Percentiles rank a stretch among this genome's conserved stretches.
Evolutionary conservation across 2,113 vertebrate genomes (phyloP).

Genomic region (Mustela lutreola): DNA sequence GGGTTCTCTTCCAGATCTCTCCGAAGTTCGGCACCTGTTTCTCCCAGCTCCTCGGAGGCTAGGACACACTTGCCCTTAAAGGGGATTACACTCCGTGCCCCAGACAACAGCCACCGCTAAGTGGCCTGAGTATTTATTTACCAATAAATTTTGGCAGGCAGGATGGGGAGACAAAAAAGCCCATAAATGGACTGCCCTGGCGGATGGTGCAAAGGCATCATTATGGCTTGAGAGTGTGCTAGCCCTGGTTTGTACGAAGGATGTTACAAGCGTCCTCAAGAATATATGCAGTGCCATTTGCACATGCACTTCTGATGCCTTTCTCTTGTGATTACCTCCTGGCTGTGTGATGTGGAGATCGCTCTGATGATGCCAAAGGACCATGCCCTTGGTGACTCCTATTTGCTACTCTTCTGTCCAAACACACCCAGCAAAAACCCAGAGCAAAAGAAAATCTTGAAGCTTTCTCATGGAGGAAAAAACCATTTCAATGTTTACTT

Average conservation of each 20-base stretch:
- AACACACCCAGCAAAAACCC: neutral
- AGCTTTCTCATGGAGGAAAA: neutral
- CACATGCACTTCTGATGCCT: neutral
- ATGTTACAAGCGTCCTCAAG: neutral
- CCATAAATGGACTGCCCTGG: neutral
- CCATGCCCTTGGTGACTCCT: neutral
- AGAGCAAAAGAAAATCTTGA: neutral
- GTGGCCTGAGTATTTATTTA: neutral
- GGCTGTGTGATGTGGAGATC: neutral
- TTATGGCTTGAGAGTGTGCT: neutral
- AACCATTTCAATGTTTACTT: neutral
- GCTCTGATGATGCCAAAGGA: neutral
- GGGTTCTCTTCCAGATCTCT: neutral
- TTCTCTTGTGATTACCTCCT: neutral
- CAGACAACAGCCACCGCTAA: neutral
- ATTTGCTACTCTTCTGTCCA: neutral
- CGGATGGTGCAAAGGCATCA: neutral
- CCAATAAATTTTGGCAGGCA: neutral
- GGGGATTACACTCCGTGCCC: neutral
- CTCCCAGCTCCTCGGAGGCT: neutral
- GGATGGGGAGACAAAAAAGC: fast-evolving
- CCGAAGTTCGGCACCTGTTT: constrained; percentile 22
- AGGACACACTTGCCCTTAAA: neutral
- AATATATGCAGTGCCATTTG: fast-evolving
- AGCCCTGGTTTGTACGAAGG: neutral